Conservation (phyloP, 2,888 invertebrate species). For the Hypomecis punctinalis region DNA sequence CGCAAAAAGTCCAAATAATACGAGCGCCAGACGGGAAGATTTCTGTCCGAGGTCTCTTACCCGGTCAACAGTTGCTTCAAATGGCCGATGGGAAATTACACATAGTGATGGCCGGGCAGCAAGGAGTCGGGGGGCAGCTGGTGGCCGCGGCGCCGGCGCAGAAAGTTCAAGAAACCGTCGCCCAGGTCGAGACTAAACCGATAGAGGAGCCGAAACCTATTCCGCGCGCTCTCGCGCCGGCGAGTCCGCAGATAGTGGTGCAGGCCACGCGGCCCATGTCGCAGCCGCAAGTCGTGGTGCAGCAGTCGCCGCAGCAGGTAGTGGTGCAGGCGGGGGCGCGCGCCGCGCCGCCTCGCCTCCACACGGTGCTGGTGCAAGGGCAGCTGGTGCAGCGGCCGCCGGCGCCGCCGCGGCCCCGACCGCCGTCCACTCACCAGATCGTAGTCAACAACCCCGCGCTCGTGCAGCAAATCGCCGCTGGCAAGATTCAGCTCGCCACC, state of each 20-base stretch:
- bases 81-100: constrained; percentile 97
- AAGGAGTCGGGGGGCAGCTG: constrained; percentile 77
- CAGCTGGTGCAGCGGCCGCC: constrained; percentile 59
- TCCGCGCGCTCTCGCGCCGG: constrained; percentile 41
- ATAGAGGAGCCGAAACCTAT: constrained; percentile 38
- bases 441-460: constrained; percentile 91
- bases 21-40: constrained; percentile 96
- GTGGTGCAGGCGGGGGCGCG: constrained; percentile 58
- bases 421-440: constrained; percentile 86
- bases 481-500: constrained; percentile 93
- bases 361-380: constrained; percentile 68
- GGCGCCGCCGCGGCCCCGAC: constrained; percentile 61
- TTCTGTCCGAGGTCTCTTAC: constrained; percentile 95
- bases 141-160: constrained; percentile 67
- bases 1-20: constrained; percentile 95
- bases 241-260: constrained; percentile 58
- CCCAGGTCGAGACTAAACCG: constrained; percentile 41
- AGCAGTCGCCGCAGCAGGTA: constrained; percentile 54
- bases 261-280: constrained; percentile 61
- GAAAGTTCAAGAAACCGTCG: constrained; percentile 44
- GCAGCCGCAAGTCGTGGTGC: constrained; percentile 58
- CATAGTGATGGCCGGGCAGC: constrained; percentile 89
- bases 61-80: constrained; percentile 96
- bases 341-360: constrained; percentile 55
- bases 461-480: constrained; percentile 92